A percentile compares a stretch with the other conserved stretches of the same genome.
Conservation (phyloP, 2,797 vertebrate genomes). For the Dryobates pubescens region DNA sequence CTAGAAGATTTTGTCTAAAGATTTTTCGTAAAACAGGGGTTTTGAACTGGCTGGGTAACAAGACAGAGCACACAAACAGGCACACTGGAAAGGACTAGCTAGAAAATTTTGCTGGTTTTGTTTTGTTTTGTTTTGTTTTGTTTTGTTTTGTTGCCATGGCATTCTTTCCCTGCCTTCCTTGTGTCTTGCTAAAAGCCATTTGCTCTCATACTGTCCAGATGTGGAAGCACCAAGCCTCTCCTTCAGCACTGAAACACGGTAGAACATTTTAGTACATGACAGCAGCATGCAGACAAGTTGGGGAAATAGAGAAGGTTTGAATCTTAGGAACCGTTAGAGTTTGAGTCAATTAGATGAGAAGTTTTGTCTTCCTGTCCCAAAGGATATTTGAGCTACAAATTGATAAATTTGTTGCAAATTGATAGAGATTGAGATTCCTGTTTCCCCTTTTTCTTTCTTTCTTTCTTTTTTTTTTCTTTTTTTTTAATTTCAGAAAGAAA, state of each 20-base stretch:
- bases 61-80: neutral
- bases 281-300: neutral
- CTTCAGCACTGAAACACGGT: neutral
- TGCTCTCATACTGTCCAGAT: neutral
- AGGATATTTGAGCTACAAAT: neutral
- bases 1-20: neutral
- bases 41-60: neutral
- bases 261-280: neutral
- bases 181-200: neutral
- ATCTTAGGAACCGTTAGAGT: neutral
- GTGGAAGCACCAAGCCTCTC: neutral
- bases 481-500: neutral
- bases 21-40: neutral
- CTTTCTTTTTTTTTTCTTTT: too few species aligned
- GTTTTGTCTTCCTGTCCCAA: neutral
- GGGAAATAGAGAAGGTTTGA: neutral
- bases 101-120: neutral
- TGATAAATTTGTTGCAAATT: neutral
- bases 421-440: neutral
- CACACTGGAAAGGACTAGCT: neutral
- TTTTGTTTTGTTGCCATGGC: neutral
- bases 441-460: neutral
- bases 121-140: too few species aligned
- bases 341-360: neutral
- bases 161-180: neutral